Base-by-base conservation (phyloP, 2,888 invertebrate species). In the Callimorpha dominula region DNA sequence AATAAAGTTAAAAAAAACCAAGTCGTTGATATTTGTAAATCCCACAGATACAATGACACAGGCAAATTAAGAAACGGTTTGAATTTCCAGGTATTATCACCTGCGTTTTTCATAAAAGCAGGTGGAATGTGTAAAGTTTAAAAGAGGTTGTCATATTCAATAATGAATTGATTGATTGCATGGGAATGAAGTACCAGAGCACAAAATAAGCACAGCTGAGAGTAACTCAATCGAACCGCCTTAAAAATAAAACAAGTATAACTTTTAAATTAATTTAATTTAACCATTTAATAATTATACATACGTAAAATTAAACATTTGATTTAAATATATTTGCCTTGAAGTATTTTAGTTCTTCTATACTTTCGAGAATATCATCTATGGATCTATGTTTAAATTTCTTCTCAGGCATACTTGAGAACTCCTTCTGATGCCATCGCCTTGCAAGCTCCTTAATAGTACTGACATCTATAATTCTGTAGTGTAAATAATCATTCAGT, bases 401-500 rank as follows among this genome's bases (percentile, higher is more conserved):
- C 86, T 98, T 98, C 66, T 89, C 88, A 0, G 98, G 98, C 69
- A 94, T 92, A n/a, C 86, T 87, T 17, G 95, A 91, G 82, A 92
- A 96, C 14, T 97, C 89, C 31, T 96, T 93, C 4, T 96, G 96
- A 91, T 97, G 97, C 99, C 99, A 99, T 20, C 98, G 92, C 80
- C 96, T 96, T 15, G 96, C 97, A 70, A 99, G 90, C 92, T 99
- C 99, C 90, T 99, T 99, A 31, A 99, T 93, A 0, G 98, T 97
- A 54, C 98, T 98, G 4, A 99, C 99, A 95, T 99, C 99, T 78
- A 99, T 97, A 65, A 98, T 97, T 84, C 99, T 96, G 91, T 99
- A 99, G 90, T 99, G 99, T 80, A 99, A 93, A 89, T 98, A 98
- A 1, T 96, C 89, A 87, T 97, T 90, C 9, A 99, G 92, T 64